phyloP scores from a whole-genome alignment of 2,888 invertebrate genomes.

The Bombylius discolor region DNA sequence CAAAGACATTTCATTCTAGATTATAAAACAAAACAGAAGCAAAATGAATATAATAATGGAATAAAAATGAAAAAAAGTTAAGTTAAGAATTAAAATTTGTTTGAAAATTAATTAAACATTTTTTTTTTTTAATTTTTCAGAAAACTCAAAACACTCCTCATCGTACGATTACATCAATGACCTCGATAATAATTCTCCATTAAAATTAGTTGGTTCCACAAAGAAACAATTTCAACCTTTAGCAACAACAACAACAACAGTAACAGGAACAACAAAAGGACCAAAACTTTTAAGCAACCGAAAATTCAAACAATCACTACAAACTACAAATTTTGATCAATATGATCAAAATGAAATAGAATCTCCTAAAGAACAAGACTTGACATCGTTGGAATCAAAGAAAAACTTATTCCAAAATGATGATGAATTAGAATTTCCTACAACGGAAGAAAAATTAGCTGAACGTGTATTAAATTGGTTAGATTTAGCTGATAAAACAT shows the following conservation, averaged over 20 bases:
- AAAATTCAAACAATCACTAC: too few species aligned
- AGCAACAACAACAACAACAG: too few species aligned
- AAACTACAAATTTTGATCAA: too few species aligned
- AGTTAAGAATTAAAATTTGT: neutral
- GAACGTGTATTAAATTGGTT: slow-evolving; percentile 70
- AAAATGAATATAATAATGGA: neutral
- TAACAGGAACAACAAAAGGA: too few species aligned
- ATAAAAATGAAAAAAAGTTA: neutral
- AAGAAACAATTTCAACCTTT: neutral
- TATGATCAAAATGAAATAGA: too few species aligned
- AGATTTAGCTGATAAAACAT: slow-evolving; percentile 53
- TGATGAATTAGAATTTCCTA: neutral
- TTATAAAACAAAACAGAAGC: slow-evolving; percentile 14
- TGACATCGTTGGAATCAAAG: slow-evolving; percentile 15
- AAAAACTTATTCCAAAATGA: slow-evolving; percentile 27
- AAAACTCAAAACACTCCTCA: neutral
- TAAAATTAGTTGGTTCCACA: neutral
- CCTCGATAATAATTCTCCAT: neutral
- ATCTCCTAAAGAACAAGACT: too few species aligned
- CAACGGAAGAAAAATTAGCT: slow-evolving; percentile 39
- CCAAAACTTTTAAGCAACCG: too few species aligned
- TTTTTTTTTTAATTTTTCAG: neutral
- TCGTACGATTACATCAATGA: neutral
- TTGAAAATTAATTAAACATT: too few species aligned
- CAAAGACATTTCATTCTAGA: slow-evolving; percentile 25